Evolutionary conservation across 2,888 invertebrate species (phyloP).

Genomic region (Amphipoea oculea): DNA sequence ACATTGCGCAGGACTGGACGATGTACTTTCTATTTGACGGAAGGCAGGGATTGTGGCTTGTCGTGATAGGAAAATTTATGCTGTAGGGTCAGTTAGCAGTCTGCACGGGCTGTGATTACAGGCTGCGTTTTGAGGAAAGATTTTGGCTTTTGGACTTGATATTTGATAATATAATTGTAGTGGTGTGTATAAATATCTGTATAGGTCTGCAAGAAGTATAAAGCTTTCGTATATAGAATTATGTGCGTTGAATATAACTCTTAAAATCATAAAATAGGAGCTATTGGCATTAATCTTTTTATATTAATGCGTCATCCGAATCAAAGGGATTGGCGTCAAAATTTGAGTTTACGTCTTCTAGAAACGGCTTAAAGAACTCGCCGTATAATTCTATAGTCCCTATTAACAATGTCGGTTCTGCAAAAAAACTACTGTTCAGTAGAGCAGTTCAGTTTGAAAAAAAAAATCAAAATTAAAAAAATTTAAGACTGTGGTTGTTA

Average conservation of each 20-base stretch:
- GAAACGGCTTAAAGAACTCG: background rate
- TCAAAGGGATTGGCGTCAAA: background rate
- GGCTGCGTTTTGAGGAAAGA: background rate
- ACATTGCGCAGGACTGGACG: constrained; percentile 48
- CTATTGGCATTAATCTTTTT: no score
- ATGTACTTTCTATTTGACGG: constrained; percentile 39
- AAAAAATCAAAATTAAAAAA: no score
- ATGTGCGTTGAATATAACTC: background rate
- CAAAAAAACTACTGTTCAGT: no score
- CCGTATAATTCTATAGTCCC: background rate
- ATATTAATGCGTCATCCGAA: background rate
- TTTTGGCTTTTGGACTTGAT: background rate
- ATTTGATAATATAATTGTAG: background rate
- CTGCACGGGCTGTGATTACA: background rate
- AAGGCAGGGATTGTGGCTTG: background rate
- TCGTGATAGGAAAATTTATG: background rate
- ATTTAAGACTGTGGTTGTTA: no score
- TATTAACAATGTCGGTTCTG: no score
- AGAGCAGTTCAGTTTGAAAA: no score
- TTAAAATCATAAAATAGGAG: no score
- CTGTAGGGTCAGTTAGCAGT: background rate
- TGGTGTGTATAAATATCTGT: background rate
- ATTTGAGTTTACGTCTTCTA: background rate
- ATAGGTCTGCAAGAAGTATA: background rate
- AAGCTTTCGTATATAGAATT: background rate